These are phyloP conservation scores for Ophioninae sp. DNA, from an alignment of 2,888 invertebrate species.

Conservation along the genomic window DNA sequence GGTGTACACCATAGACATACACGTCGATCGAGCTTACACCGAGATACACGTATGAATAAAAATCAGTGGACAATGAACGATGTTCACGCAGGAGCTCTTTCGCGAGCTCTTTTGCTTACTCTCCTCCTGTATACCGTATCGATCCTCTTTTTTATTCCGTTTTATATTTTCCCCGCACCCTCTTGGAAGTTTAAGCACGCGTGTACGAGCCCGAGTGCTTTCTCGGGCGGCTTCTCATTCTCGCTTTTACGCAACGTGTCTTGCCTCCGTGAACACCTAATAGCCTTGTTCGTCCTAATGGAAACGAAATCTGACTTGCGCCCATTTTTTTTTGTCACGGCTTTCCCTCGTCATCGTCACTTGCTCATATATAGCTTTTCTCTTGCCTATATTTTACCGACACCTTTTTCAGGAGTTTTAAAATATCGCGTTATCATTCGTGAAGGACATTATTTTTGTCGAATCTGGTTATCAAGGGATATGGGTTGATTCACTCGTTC, in stretches of 20 bases:
- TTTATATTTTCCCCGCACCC: conserved; percentile 45
- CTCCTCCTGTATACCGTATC: conserved; percentile 44
- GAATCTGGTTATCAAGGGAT: no score
- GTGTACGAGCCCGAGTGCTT: conserved; percentile 38
- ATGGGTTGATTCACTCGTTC: no score
- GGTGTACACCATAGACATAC: neutral
- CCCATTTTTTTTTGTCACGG: conserved; percentile 29
- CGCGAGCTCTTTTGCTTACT: conserved; percentile 21
- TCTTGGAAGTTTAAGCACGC: conserved; percentile 54
- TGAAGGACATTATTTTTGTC: no score
- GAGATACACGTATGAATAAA: neutral
- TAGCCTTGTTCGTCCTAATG: conserved; percentile 61
- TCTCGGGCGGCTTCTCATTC: conserved; percentile 52
- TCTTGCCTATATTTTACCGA: neutral
- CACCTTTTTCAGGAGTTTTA: neutral
- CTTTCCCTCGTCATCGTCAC: conserved; percentile 13
- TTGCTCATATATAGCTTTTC: conserved; percentile 4
- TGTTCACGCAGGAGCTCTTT: conserved; percentile 19
- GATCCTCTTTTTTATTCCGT: conserved; percentile 56
- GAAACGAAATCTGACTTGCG: conserved; percentile 62
- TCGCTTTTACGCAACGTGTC: conserved; percentile 62
- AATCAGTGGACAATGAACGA: neutral
- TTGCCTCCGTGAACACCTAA: conserved; percentile 59
- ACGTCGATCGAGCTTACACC: neutral
- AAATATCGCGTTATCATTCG: no score